Percentiles rank a stretch among this genome's conserved stretches.
These are phyloP conservation scores for Parnassius mnemosyne DNA, from an alignment of 2,888 invertebrate species.

Conservation along the genomic window DNA sequence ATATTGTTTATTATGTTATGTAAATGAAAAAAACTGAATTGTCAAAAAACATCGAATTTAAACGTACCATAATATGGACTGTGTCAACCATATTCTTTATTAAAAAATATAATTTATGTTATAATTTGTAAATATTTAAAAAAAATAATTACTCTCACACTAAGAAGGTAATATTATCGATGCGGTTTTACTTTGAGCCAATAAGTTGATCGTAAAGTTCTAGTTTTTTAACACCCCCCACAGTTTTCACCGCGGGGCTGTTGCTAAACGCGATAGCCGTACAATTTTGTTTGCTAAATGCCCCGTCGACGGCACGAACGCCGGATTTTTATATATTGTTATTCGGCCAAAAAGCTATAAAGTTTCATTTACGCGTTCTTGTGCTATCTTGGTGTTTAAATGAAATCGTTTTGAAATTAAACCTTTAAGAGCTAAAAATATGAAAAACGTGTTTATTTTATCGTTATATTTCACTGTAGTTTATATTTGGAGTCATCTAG, in stretches of 20 bases:
- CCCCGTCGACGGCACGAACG: constrained; percentile 16
- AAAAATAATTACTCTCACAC: too few relatives aligned
- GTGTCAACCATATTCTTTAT: too few relatives aligned
- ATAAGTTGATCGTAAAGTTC: too few relatives aligned
- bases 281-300: constrained; percentile 28
- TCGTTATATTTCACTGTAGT: background rate
- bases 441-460: background rate
- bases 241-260: background rate
- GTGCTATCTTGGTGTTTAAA: background rate
- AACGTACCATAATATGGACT: too few relatives aligned
- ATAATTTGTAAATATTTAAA: too few relatives aligned
- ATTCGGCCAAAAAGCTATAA: constrained; percentile 13
- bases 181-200: too few relatives aligned
- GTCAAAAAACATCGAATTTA: too few relatives aligned
- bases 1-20: too few relatives aligned
- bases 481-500: background rate
- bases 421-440: background rate
- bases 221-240: too few relatives aligned
- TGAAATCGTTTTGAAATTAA: constrained; percentile 1
- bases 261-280: constrained; percentile 21
- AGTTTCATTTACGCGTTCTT: constrained; percentile 19
- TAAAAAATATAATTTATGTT: too few relatives aligned
- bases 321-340: constrained; percentile 17
- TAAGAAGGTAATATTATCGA: too few relatives aligned
- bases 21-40: too few relatives aligned